Conservation (phyloP, 2,888 invertebrate genomes). For the Apotomis betuletana region DNA sequence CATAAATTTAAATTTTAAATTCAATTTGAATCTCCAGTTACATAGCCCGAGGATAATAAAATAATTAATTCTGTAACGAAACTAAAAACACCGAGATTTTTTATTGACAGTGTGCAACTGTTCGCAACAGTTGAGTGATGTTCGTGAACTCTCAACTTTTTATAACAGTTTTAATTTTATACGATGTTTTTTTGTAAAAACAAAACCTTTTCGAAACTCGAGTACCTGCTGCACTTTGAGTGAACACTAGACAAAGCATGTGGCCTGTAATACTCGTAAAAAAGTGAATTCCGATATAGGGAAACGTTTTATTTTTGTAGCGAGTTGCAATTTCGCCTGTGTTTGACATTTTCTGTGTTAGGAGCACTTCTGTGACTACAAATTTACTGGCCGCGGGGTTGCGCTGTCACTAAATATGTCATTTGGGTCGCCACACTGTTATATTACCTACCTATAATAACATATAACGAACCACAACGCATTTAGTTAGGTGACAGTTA, state of each 20-base stretch:
- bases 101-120: not conserved
- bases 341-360: not conserved
- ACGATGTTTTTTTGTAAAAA: constrained; percentile 4
- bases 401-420: too few species aligned
- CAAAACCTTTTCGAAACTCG: not conserved
- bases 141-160: constrained; percentile 8
- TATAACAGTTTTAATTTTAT: constrained; percentile 8
- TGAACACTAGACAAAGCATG: not conserved
- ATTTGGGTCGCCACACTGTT: constrained; percentile 14
- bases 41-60: too few species aligned
- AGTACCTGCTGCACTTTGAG: not conserved
- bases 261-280: too few species aligned
- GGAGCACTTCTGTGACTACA: too few species aligned
- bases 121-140: constrained; percentile 5
- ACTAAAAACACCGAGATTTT: not conserved
- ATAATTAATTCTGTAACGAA: too few species aligned
- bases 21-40: too few species aligned
- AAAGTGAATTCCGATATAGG: too few species aligned
- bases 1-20: too few species aligned
- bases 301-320: too few species aligned
- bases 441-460: not conserved
- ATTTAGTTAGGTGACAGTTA: too few species aligned
- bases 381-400: too few species aligned
- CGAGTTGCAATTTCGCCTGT: not conserved
- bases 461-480: too few species aligned